These are phyloP conservation scores for Alosa alosa DNA, from an alignment of 2,113 vertebrate species.

Conservation along the genomic window DNA sequence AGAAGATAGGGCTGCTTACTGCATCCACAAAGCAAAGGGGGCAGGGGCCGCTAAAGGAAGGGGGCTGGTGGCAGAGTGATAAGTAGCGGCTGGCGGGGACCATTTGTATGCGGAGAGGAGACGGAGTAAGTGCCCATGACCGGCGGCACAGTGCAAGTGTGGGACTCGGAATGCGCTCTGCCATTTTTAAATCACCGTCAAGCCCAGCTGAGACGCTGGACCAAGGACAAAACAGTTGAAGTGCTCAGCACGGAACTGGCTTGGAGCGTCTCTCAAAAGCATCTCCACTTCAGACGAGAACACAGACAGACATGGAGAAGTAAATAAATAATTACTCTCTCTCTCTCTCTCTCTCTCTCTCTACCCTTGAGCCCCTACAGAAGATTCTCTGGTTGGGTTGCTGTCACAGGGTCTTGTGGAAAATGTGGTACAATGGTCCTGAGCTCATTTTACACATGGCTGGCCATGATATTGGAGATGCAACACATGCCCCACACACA, in stretches of 20 bases:
- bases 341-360: not conserved
- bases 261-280: not conserved
- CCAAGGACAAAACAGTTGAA: not conserved
- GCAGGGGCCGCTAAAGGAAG: not conserved
- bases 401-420: not conserved
- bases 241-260: not conserved
- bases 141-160: not conserved
- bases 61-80: not conserved
- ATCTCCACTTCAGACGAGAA: not conserved
- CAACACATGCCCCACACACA: not conserved
- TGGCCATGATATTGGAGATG: constrained; percentile 29
- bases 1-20: not conserved
- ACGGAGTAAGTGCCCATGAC: not conserved
- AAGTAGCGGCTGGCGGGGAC: not conserved
- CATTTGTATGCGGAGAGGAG: not conserved
- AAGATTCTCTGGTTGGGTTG: not conserved
- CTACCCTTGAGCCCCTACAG: not conserved
- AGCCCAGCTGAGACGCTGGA: not conserved
- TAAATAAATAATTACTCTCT: not conserved
- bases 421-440: constrained; percentile 22
- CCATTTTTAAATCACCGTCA: not conserved
- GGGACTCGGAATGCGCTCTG: not conserved
- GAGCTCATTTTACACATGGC: constrained; percentile 41
- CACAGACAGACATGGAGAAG: not conserved
- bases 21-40: not conserved